Evolutionary conservation across 2,797 vertebrate genomes (phyloP), one percentile per base, ranked within the genome.

Genomic region (Cirrhinus mrigala): DNA sequence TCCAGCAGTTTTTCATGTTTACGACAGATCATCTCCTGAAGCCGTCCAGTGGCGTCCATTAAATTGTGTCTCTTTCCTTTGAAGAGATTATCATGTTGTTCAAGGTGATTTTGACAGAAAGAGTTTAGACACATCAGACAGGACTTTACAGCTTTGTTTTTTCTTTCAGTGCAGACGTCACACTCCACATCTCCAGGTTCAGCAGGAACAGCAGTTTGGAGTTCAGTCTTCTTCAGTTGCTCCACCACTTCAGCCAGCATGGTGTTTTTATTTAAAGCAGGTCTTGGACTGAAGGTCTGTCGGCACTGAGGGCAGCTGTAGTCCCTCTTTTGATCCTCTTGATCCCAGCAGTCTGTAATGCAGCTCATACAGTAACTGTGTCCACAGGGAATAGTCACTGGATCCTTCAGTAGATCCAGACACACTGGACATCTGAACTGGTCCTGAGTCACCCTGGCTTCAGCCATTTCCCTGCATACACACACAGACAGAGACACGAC

Each of bases 81-180:
- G 20, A 69, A 54, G 18, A 77, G 33, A 77, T 56, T 58, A 11
- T 77, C 75, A 16, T 77, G 75, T 77, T 77, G 75, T 37, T 77
- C 52, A 56, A 60, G 54, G 22, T 77, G 75, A 7, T n/a, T 77
- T 77, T 77, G 54, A 40, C 75, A 77, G 1, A 16, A 77, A n/a
- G 75, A 77, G 7, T 77, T 77, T 22, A 77, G 75, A 77, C 75
- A 77, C 52, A 60, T 22, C 22, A 40, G 54, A 60, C 75, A 77
- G 52, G 33, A 56, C 22, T 77, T 58, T 0, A 40, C 12, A 1
- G 74, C 75, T 78, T 78, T 78, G 10, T n/a, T 14, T 60, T 78
- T 78, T 60, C 33, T 5, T 24, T 10, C 54, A 16, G 12, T 10
- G 10, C 73, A 75, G 8, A 52, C 24, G 24, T 40, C 75, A 78